Percentiles rank a stretch among this genome's conserved stretches.
These are phyloP conservation scores for Neotragus pygmaeus DNA, from an alignment of 2,113 vertebrate genomes.

Conservation along the genomic window DNA sequence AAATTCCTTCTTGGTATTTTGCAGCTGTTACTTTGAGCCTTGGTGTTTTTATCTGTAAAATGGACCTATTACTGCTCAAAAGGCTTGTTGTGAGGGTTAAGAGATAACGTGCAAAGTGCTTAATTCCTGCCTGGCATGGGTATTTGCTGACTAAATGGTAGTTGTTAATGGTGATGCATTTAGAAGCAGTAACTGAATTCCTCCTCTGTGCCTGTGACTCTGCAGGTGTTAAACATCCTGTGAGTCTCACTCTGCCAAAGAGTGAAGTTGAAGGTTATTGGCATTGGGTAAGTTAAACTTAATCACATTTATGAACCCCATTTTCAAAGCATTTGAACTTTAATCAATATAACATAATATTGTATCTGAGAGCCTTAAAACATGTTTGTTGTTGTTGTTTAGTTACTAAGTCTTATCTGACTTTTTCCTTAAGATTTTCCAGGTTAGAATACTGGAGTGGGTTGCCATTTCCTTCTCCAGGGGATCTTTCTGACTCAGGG, in stretches of 20 bases:
- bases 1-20: not conserved
- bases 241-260: not conserved
- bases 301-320: slow-evolving; percentile 29
- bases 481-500: not conserved
- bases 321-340: slow-evolving; percentile 22
- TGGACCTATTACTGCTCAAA: not conserved
- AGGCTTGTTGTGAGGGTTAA: not conserved
- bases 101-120: not conserved
- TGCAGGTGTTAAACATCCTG: not conserved
- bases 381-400: not conserved
- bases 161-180: not conserved
- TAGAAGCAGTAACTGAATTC: not conserved
- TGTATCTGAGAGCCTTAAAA: not conserved
- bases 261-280: not conserved
- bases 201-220: not conserved
- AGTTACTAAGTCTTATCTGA: not conserved
- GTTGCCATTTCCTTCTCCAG: not conserved
- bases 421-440: not conserved
- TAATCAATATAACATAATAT: not conserved
- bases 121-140: not conserved
- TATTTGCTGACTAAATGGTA: not conserved
- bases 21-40: not conserved
- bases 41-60: slow-evolving; percentile 35
- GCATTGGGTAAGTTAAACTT: not conserved
- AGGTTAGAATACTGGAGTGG: not conserved